phyloP scores from a whole-genome alignment of 2,113 vertebrate genomes.

The Crotalus horridus region DNA sequence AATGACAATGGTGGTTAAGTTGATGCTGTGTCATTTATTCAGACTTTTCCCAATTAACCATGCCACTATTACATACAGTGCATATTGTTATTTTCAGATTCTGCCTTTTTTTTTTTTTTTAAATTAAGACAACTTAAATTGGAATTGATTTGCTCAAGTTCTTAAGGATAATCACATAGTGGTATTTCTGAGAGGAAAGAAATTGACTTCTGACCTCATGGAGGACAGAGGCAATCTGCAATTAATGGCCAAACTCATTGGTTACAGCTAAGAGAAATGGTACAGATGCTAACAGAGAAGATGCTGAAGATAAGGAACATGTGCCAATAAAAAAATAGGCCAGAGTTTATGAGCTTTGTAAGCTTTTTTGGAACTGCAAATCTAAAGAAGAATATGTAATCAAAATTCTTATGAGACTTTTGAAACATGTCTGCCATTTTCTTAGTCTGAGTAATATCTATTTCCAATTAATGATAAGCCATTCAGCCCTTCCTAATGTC shows the following conservation, averaged over 20 bases:
- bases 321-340: constrained; percentile 8
- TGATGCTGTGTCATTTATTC: neutral
- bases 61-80: neutral
- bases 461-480: constrained; percentile 15
- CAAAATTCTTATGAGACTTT: neutral
- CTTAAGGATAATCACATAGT: constrained; percentile 7
- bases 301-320: constrained; percentile 8
- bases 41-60: neutral
- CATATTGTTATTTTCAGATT: constrained; percentile 1
- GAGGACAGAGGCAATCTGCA: neutral
- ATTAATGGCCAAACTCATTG: constrained; percentile 20
- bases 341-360: neutral
- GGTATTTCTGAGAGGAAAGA: constrained; percentile 30
- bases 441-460: neutral
- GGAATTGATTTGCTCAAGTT: constrained; percentile 30
- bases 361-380: constrained; percentile 15
- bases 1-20: neutral
- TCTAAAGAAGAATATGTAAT: neutral
- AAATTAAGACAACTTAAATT: constrained; percentile 32
- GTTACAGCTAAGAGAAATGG: constrained; percentile 23
- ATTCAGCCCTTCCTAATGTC: neutral
- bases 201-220: constrained; percentile 1
- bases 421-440: neutral
- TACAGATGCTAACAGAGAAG: constrained; percentile 7
- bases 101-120: neutral